Base-by-base conservation (phyloP, 2,797 vertebrate genomes). In the Hylomyscus alleni region DNA sequence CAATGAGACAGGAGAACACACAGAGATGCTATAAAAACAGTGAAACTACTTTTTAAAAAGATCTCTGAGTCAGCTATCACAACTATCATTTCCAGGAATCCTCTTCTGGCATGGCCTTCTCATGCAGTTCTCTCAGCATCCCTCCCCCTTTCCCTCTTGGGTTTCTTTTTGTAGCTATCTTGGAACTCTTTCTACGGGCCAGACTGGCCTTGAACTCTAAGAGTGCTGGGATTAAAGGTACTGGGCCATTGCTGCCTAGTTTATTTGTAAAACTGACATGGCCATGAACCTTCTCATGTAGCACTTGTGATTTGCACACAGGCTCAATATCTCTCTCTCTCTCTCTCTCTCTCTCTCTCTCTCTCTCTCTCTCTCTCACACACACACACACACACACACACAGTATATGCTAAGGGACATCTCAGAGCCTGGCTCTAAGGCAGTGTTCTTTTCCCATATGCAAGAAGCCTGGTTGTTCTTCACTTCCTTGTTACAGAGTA, bases 21-120 rank as follows among this genome's bases (percentile, higher is more conserved):
- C 15, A 84, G 56, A 86, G 4, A 54, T n/a, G 29, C 82, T 81
- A 19, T 60, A 44, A 90, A 76, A 81, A 80, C 65, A 91, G 72
- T 72, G 24, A 96, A 94, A 89, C 62, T 73, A 54, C 44, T 93
- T 54, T n/a, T 83, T 12, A 17, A 13, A 50, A 86, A 54, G 29
- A 58, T 40, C 73, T 73, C 0, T 12, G 67, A 82, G 58, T 94
- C 85, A 24, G 56, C 72, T 50, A 17, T 85, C 92, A 77, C 85
- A 24, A 44, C 84, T 37, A 26, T 73, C 88, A 85, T 90, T 97
- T 95, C 92, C 81, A 90, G 90, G 90, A 94, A 96, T 77, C 40
- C 29, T 91, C 78, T 88, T 69, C 86, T 54, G 67, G 31, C 34
- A 26, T 11, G 3, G 1, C 50, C 69, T 85, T 19, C 2, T 31